phyloP scores from a whole-genome alignment of 2,888 invertebrate genomes.

The Rosalia funebris region DNA sequence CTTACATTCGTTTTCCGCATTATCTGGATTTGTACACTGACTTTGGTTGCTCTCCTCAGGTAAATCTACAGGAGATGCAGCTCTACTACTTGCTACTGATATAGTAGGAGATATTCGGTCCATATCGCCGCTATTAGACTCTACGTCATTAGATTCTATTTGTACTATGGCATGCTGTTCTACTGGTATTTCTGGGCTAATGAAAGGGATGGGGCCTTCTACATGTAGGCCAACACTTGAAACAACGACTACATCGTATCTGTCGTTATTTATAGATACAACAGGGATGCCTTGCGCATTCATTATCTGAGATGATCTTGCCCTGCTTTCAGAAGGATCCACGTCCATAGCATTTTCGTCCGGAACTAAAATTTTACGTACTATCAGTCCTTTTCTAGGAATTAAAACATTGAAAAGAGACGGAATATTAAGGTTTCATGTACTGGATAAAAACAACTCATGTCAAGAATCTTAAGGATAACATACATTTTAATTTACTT shows the following conservation, averaged over 20 bases:
- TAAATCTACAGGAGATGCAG: slow-evolving; percentile 31
- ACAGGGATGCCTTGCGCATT: background rate
- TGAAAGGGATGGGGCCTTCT: slow-evolving; percentile 37
- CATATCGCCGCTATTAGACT: slow-evolving; percentile 25
- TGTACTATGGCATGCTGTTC: slow-evolving; percentile 37
- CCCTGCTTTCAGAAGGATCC: slow-evolving; percentile 22
- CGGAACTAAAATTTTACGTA: slow-evolving; percentile 20
- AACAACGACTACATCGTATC: slow-evolving; percentile 29
- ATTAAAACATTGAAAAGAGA: too few species aligned
- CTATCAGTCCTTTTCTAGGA: background rate
- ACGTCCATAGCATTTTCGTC: slow-evolving; percentile 42
- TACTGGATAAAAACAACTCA: background rate
- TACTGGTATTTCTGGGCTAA: slow-evolving; percentile 35
- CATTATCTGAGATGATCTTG: slow-evolving; percentile 10
- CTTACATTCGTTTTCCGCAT: slow-evolving; percentile 15
- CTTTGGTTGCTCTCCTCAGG: slow-evolving; percentile 43
- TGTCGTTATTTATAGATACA: slow-evolving; percentile 8
- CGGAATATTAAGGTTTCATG: background rate
- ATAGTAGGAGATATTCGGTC: slow-evolving; percentile 29
- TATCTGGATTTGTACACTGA: slow-evolving; percentile 17
- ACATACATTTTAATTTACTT: slow-evolving; percentile 2
- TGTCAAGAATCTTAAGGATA: background rate
- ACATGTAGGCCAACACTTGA: slow-evolving; percentile 34
- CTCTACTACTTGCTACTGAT: slow-evolving; percentile 34
- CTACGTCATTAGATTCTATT: slow-evolving; percentile 33